Percentiles rank a stretch among this genome's conserved stretches.
Conservation (phyloP, 2,113 vertebrate genomes). For the Hystrix brachyura region DNA sequence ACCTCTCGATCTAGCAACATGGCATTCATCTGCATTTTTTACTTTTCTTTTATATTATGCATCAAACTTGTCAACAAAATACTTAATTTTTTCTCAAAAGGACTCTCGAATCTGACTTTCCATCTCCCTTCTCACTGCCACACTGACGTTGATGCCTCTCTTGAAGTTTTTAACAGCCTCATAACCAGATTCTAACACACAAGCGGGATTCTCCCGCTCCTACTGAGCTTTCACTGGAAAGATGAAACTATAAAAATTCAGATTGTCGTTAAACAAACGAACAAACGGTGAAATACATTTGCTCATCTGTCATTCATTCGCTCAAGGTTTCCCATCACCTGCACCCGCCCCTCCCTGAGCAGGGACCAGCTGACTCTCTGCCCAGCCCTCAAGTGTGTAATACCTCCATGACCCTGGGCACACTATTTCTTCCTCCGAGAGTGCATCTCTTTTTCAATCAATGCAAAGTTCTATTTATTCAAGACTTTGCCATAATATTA, state of each 20-base stretch:
- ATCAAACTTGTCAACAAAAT: not conserved
- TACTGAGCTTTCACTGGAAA: not conserved
- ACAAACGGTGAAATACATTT: not conserved
- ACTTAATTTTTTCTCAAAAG: not conserved
- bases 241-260: not conserved
- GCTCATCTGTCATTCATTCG: not conserved
- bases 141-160: not conserved
- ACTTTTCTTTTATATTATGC: not conserved
- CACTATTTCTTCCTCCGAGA: not conserved
- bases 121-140: not conserved
- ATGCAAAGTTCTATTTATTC: not conserved
- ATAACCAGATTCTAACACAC: not conserved
- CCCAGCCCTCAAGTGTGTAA: not conserved
- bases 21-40: not conserved
- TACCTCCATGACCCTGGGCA: not conserved
- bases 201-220: not conserved
- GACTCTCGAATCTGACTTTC: not conserved
- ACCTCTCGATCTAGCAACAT: not conserved
- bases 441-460: not conserved
- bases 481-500: not conserved
- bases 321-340: not conserved
- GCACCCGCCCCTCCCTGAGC: not conserved
- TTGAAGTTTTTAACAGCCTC: not conserved
- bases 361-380: not conserved
- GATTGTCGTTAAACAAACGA: not conserved